A percentile compares a stretch with the other conserved stretches of the same genome.
Conservation (phyloP, 2,113 vertebrate genomes). For the Epinephelus lanceolatus region DNA sequence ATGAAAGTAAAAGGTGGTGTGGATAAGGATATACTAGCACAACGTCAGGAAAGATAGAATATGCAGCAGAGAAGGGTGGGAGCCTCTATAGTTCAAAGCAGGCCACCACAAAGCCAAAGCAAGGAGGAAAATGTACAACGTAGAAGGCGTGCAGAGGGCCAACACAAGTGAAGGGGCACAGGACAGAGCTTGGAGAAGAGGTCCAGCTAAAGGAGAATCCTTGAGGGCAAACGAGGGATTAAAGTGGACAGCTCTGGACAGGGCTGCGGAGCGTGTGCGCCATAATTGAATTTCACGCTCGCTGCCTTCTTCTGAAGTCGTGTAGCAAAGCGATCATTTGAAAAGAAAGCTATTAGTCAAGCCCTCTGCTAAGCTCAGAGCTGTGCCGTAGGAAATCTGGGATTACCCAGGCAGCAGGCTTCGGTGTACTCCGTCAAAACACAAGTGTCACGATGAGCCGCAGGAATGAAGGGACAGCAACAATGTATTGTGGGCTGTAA, state of each 20-base stretch:
- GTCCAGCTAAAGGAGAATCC: conserved; percentile 71
- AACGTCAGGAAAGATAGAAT: conserved; percentile 15
- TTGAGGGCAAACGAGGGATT: conserved; percentile 85
- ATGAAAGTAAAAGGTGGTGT: background rate
- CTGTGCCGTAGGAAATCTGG: conserved; percentile 81
- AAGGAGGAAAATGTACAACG: conserved; percentile 12
- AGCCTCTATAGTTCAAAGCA: conserved; percentile 23
- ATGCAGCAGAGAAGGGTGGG: background rate
- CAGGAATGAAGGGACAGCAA: conserved; percentile 48
- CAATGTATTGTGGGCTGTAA: background rate
- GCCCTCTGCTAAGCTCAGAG: conserved; percentile 81
- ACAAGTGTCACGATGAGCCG: conserved; percentile 61
- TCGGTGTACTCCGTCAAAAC: conserved; percentile 73
- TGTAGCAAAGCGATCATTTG: conserved; percentile 94
- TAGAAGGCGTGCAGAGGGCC: background rate
- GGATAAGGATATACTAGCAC: background rate
- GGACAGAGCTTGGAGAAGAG: conserved; percentile 32
- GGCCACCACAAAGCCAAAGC: background rate
- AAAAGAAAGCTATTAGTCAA: conserved; percentile 88
- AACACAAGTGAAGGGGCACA: conserved; percentile 8
- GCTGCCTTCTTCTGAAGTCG: conserved; percentile 94
- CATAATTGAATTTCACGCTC: conserved; percentile 96
- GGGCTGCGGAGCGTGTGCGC: conserved; percentile 86
- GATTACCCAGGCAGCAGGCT: conserved; percentile 77
- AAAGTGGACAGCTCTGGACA: conserved; percentile 88